phyloP scores from a whole-genome alignment of 2,888 invertebrate species.

The Polydrusus pterygomalis region DNA sequence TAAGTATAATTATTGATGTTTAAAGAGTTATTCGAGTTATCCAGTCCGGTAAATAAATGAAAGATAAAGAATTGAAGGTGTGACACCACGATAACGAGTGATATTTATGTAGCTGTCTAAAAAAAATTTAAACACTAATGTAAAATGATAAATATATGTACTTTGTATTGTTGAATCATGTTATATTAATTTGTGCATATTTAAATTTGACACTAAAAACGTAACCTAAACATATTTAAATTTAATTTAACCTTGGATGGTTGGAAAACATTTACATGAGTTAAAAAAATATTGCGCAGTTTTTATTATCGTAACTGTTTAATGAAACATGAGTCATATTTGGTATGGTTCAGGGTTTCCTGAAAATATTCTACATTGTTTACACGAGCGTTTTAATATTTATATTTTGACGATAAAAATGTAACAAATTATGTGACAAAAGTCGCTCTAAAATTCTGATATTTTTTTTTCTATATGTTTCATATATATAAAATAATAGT shows the following conservation, averaged over 20 bases:
- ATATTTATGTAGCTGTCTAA: too few species aligned
- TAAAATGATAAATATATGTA: background rate
- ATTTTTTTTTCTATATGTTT: too few species aligned
- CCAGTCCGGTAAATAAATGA: too few species aligned
- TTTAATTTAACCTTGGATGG: constrained; percentile 15
- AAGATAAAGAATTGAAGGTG: too few species aligned
- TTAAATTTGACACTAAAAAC: constrained; percentile 5
- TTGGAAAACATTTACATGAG: constrained; percentile 41
- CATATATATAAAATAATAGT: too few species aligned
- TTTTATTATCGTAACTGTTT: constrained; percentile 36
- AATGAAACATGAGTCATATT: constrained; percentile 30
- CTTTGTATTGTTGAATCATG: background rate
- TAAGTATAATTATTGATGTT: background rate
- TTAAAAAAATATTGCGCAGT: constrained; percentile 37
- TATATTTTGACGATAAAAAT: background rate
- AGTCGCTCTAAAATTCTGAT: too few species aligned
- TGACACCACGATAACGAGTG: too few species aligned
- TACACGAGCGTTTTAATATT: background rate
- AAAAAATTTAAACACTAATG: background rate
- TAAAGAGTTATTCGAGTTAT: too few species aligned
- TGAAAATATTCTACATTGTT: constrained; percentile 1
- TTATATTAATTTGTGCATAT: background rate
- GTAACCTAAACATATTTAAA: constrained; percentile 5
- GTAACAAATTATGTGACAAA: too few species aligned
- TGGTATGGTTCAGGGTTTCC: constrained; percentile 12